Percentiles rank a stretch among this genome's conserved stretches.
phyloP scores from a whole-genome alignment of 2,113 vertebrate genomes.

The Pyrgilauda ruficollis region DNA sequence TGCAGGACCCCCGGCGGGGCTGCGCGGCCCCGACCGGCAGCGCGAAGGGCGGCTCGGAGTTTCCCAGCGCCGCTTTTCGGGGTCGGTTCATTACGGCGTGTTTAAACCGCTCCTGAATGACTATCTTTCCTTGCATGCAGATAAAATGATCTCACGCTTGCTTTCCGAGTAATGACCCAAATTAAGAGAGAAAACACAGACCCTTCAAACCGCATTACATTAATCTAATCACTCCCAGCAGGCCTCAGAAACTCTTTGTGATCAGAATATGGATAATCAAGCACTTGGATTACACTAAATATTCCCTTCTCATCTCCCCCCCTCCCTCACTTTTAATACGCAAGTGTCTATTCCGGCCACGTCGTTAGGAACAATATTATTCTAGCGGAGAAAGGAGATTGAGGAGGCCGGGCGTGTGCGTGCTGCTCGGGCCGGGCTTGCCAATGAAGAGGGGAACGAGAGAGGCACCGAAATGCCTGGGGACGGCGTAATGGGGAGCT shows the following conservation, averaged over 20 bases:
- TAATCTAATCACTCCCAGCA: slow-evolving; percentile 90
- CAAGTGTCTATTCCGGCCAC: slow-evolving; percentile 85
- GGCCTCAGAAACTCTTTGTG: slow-evolving; percentile 81
- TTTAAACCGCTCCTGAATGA: slow-evolving; percentile 73
- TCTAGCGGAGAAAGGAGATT: slow-evolving; percentile 68
- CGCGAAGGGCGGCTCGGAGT: background rate
- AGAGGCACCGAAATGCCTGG: slow-evolving; percentile 51
- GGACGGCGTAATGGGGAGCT: slow-evolving; percentile 20
- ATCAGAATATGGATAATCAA: slow-evolving; percentile 90
- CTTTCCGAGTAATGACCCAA: slow-evolving; percentile 91
- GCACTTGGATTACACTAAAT: slow-evolving; percentile 81
- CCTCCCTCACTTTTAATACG: slow-evolving; percentile 79
- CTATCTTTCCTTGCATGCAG: slow-evolving; percentile 71
- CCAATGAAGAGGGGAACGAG: slow-evolving; percentile 78
- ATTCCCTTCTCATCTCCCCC: slow-evolving; percentile 68
- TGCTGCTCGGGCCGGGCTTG: slow-evolving; percentile 76
- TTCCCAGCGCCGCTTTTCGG: slow-evolving; percentile 11
- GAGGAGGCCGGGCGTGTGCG: slow-evolving; percentile 69
- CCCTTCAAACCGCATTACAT: slow-evolving; percentile 91
- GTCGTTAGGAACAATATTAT: slow-evolving; percentile 85
- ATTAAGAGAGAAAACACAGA: slow-evolving; percentile 91
- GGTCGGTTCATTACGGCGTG: slow-evolving; percentile 45
- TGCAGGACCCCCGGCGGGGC: background rate
- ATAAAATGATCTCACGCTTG: slow-evolving; percentile 87
- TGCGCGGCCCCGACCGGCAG: background rate